Base-by-base conservation (phyloP, 2,113 vertebrate species). In the Scophthalmus maximus region DNA sequence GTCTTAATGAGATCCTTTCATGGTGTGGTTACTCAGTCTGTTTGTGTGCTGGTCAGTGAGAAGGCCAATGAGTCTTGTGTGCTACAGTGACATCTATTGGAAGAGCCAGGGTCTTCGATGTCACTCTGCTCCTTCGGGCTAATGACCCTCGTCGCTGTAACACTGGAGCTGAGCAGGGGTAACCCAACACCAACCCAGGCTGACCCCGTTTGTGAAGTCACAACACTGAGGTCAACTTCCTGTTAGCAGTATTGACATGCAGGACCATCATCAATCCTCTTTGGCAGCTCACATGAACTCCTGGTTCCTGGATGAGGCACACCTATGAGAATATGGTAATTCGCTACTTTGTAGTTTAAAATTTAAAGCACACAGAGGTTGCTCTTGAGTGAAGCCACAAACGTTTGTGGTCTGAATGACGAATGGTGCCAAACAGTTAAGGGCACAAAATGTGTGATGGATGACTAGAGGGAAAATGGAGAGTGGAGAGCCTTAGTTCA, bases 81-180 rank as follows among this genome's bases (percentile, higher is more conserved):
- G 29, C 76, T 65, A 75, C 72, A 87, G 57, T 89, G 90, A 82
- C 87, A 90, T 77, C 81, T 89, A 86, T 84, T 78, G 82, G 81
- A 88, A 59, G 36, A 78, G 75, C 59, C 64, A 15, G 26, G 53
- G 14, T 69, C 64, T n/a, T 32, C 36, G 42, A 70, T 42, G 32
- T 42, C 15, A 6, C 55, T 47, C 25, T n/a, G 56, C 50, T 59
- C 84, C 82, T 75, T 34, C 7, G 42, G 71, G 82, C 57, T 68
- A 73, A 61, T 88, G 67, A 86, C 82, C 83, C 77, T 69, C 20
- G 29, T 36, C 38, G n/a, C 29, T 60, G 67, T 64, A 84, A 85
- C 57, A 82, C 77, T 29, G 56, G 61, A 77, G 60, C 61, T 50
- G 18, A 73, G 67, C 73, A 71, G 62, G 18, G n/a, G 92, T 75